Evolutionary conservation across 2,888 invertebrate genomes (phyloP).

Genomic region (Apotomis capreana): DNA sequence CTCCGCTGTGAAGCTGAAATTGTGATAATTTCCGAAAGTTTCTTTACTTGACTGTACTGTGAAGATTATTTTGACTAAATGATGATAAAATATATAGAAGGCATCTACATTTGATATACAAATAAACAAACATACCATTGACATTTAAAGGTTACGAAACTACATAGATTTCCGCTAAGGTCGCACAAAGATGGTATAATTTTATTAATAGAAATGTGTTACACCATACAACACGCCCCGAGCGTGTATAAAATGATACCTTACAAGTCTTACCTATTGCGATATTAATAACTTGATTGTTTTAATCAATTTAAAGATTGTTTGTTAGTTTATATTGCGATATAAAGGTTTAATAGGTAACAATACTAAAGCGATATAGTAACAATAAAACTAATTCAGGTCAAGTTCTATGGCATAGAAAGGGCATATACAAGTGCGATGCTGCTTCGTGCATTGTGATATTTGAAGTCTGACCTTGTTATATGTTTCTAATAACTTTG

Average conservation of each 20-base stretch:
- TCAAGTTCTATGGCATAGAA: slow-evolving; percentile 52
- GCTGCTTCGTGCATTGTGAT: slow-evolving; percentile 19
- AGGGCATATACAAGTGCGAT: slow-evolving; percentile 6
- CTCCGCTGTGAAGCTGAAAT: too few species aligned
- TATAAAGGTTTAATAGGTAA: slow-evolving; percentile 49
- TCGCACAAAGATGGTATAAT: slow-evolving; percentile 38
- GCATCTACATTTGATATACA: background rate
- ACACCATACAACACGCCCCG: slow-evolving; percentile 19
- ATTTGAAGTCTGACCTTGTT: slow-evolving; percentile 22
- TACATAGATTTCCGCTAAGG: slow-evolving; percentile 16
- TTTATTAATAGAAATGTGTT: slow-evolving; percentile 38
- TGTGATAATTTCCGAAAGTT: too few species aligned
- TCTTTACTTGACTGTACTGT: too few species aligned
- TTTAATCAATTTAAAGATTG: slow-evolving; percentile 42
- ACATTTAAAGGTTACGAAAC: slow-evolving; percentile 35
- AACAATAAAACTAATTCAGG: slow-evolving; percentile 53
- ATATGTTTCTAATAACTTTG: slow-evolving; percentile 9
- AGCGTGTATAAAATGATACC: slow-evolving; percentile 35
- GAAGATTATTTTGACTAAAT: too few species aligned
- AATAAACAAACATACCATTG: slow-evolving; percentile 27
- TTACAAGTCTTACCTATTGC: slow-evolving; percentile 8
- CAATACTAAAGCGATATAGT: slow-evolving; percentile 47
- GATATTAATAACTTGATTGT: slow-evolving; percentile 23
- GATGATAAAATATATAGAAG: background rate
- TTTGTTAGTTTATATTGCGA: slow-evolving; percentile 41